phyloP scores from a whole-genome alignment of 2,113 vertebrate species.

The Empidonax traillii region DNA sequence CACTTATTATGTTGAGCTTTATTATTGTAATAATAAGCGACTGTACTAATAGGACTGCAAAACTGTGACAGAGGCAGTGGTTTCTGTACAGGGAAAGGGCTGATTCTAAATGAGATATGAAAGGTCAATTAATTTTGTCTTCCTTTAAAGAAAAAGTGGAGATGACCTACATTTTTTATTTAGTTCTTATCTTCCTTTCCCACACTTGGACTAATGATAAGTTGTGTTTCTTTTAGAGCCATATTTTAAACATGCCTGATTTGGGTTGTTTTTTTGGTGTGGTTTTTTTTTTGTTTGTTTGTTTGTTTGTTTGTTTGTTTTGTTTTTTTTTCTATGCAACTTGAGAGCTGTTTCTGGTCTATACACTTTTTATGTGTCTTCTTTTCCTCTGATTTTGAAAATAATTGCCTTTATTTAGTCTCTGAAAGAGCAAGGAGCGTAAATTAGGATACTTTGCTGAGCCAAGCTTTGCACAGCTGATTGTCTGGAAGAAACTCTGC shows the following conservation, averaged over 20 bases:
- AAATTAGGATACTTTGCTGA: neutral
- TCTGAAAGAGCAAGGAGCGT: neutral
- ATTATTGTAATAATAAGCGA: neutral
- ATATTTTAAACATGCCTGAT: neutral
- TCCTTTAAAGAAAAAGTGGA: neutral
- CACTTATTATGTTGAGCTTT: neutral
- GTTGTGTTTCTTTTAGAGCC: neutral
- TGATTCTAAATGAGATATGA: neutral
- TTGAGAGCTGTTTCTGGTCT: neutral
- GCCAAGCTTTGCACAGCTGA: neutral
- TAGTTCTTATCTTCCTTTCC: neutral
- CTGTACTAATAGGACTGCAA: neutral
- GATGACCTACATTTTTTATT: neutral
- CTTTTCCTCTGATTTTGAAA: neutral
- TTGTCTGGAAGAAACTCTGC: neutral
- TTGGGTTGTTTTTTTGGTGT: neutral
- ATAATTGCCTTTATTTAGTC: neutral
- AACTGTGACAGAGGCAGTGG: neutral
- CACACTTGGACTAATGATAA: neutral
- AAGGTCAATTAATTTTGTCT: neutral
- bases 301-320: too few relatives aligned
- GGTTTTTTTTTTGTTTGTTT: too few relatives aligned
- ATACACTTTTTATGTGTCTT: neutral
- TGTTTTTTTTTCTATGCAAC: neutral
- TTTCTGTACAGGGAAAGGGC: neutral